Evolutionary conservation across 2,888 invertebrate genomes (phyloP).

Genomic region (Meganola albula): DNA sequence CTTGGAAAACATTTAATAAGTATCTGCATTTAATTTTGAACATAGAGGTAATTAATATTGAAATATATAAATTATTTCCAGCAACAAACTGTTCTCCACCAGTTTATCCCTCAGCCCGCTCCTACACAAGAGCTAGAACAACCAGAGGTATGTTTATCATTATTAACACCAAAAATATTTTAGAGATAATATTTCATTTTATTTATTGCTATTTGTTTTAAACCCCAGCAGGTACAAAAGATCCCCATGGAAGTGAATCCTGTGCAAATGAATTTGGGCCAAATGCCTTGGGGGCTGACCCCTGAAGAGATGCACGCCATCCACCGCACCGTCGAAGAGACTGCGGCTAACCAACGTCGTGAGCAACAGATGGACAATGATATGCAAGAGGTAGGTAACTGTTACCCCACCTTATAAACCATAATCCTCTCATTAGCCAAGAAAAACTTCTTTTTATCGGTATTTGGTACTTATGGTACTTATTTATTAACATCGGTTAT

Average conservation of each 20-base stretch:
- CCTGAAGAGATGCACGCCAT: slow-evolving; percentile 64
- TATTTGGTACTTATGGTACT: no score
- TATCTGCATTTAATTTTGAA: no score
- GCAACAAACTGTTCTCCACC: slow-evolving; percentile 62
- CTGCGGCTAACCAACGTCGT: slow-evolving; percentile 49
- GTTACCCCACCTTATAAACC: background rate
- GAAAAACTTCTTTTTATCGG: no score
- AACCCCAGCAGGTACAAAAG: slow-evolving; percentile 46
- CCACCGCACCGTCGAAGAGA: slow-evolving; percentile 65
- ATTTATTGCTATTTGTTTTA: no score
- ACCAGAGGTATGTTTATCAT: slow-evolving; percentile 59
- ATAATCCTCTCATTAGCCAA: no score
- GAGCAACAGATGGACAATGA: slow-evolving; percentile 66
- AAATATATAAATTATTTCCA: no score
- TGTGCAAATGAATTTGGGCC: slow-evolving; percentile 58
- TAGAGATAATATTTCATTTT: no score
- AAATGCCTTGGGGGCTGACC: slow-evolving; percentile 65
- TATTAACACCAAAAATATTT: no score
- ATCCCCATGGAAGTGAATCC: slow-evolving; percentile 58
- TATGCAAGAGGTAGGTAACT: slow-evolving; percentile 64
- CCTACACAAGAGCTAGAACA: slow-evolving; percentile 71
- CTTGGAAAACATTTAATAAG: no score
- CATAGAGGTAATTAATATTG: no score
- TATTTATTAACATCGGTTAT: no score
- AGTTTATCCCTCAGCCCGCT: slow-evolving; percentile 66